Evolutionary conservation across 2,113 vertebrate species (phyloP).

Genomic region (Mirza zaza): DNA sequence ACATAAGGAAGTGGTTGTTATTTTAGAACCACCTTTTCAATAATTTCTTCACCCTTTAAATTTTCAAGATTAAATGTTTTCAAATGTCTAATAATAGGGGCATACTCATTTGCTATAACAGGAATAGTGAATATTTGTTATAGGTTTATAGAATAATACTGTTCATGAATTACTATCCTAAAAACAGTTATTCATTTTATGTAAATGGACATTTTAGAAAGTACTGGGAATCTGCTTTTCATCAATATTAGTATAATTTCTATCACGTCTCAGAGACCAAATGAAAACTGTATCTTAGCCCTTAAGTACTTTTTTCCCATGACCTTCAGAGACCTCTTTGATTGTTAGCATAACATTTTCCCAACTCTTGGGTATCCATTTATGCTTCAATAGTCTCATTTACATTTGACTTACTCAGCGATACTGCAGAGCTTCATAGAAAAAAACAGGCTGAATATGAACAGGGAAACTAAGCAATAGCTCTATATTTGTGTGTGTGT

Average conservation of each 20-base stretch:
- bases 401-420: neutral
- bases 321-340: conserved; percentile 35
- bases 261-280: neutral
- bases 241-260: conserved; percentile 15
- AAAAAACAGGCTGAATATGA: neutral
- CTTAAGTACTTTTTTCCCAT: neutral
- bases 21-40: neutral
- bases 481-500: neutral
- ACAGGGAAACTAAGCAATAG: neutral
- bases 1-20: neutral
- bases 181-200: neutral
- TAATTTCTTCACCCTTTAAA: neutral
- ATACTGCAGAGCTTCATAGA: neutral
- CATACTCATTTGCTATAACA: neutral
- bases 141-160: neutral
- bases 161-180: neutral
- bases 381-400: neutral
- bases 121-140: neutral
- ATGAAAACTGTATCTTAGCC: neutral
- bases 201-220: neutral
- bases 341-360: conserved; percentile 41
- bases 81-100: neutral
- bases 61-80: neutral
- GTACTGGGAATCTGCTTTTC: neutral
- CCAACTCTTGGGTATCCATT: neutral